A percentile compares a stretch with the other conserved stretches of the same genome.
phyloP scores from a whole-genome alignment of 1,140 invertebrate genomes.

The Limonius californicus region DNA sequence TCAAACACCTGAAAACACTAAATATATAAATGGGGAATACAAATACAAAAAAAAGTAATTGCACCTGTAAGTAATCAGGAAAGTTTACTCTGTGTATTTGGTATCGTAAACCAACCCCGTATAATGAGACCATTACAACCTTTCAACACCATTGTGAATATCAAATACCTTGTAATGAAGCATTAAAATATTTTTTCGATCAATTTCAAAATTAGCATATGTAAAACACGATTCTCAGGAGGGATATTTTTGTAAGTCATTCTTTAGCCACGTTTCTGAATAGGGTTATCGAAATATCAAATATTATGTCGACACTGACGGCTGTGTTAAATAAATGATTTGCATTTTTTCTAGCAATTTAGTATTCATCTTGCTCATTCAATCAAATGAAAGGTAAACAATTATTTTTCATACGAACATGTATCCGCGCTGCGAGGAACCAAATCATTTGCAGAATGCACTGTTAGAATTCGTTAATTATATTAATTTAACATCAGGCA shows the following conservation, averaged over 20 bases:
- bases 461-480: too few relatives aligned
- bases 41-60: not conserved
- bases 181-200: constrained; percentile 27
- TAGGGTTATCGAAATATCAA: not conserved
- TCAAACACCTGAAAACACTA: too few relatives aligned
- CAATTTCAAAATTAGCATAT: constrained; percentile 22
- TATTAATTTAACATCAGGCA: too few relatives aligned
- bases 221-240: not conserved
- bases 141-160: constrained; percentile 25
- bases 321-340: not conserved
- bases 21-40: too few relatives aligned
- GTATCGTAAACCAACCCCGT: not conserved
- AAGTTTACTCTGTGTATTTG: not conserved
- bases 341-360: not conserved
- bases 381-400: too few relatives aligned
- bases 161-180: constrained; percentile 21
- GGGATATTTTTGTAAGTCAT: constrained; percentile 16
- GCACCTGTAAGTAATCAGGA: not conserved
- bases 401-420: too few relatives aligned
- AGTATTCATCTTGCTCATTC: too few relatives aligned
- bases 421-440: too few relatives aligned
- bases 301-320: not conserved
- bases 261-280: not conserved
- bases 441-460: too few relatives aligned
- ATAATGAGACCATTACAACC: constrained; percentile 25